Base-by-base conservation (phyloP, 1,140 invertebrate genomes). In the Tetramorium parvispinum region DNA sequence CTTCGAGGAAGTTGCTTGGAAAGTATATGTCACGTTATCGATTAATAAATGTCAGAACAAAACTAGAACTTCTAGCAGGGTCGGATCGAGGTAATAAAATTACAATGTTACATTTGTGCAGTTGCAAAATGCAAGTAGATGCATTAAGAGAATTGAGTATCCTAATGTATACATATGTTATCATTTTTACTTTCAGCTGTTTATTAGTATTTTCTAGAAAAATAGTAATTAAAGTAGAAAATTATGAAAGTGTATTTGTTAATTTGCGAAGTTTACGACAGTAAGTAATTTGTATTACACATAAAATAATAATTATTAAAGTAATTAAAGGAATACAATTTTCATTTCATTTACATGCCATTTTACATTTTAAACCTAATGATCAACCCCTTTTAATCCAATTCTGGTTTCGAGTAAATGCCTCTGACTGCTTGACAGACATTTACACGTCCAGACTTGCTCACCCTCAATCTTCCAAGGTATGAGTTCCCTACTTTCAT, bases 391-490 rank as follows among this genome's bases (percentile, higher is more conserved):
- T 63, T 43, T 68, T 53, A 68, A 68, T 55, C 0, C 27, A 21
- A 68, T n/a, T 79, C 63, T 68, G 32, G n/a, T 53, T 53, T 66
- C 46, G 51, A 66, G 24, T 21, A 83, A 83, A 75, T 75, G 53
- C 8, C 40, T 75, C 49, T 75, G 66, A 59, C 46, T 27, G 78
- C n/a, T 70, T 53, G 32, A n/a, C 32, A 68, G 63, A 81, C 78
- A 49, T 46, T 81, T 81, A 81, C 78, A 61, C 24, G 18, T 82
- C 21, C 21, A 40, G 8, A 32, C 32, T 32, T 46, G 24, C n/a
- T 59, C 27, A 59, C n/a, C n/a, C n/a, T 71, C 49, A 49, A 79
- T 37, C 63, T 55, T 70, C 32, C 63, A 59, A 46, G 63, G 8
- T 53, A 21, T 46, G 21, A 57, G 37, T 75, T 73, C 55, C 18